These are phyloP conservation scores for Brachycybe producta DNA, from an alignment of 2,888 invertebrate species.

Conservation along the genomic window DNA sequence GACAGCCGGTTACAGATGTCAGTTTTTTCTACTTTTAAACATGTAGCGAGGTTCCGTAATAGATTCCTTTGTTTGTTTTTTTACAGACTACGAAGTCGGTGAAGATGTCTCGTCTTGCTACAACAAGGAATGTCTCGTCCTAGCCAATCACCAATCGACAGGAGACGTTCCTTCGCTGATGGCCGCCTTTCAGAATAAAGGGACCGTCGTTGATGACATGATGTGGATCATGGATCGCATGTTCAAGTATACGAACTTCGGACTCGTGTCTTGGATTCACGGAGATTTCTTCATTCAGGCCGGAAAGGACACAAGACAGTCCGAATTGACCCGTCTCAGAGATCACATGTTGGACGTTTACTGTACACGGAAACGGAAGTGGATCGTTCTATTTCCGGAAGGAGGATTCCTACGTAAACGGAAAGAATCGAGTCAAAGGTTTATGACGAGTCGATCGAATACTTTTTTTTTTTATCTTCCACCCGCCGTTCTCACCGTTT, in stretches of 20 bases:
- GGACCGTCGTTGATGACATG: conserved; percentile 59
- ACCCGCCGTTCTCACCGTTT: too few species aligned
- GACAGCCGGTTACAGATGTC: conserved; percentile 80
- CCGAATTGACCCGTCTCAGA: conserved; percentile 55
- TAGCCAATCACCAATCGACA: conserved; percentile 90
- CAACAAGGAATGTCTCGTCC: conserved; percentile 55
- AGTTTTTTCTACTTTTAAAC: conserved; percentile 36
- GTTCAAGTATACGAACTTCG: conserved; percentile 92
- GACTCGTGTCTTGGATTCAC: conserved; percentile 75
- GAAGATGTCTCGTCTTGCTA: conserved; percentile 51
- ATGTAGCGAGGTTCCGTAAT: too few species aligned
- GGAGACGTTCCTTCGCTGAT: conserved; percentile 89
- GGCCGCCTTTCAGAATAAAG: conserved; percentile 66
- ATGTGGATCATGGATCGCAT: conserved; percentile 96
- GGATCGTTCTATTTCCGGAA: conserved; percentile 88
- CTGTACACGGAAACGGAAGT: conserved; percentile 56
- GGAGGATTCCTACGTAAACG: conserved; percentile 87
- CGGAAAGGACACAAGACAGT: conserved; percentile 61
- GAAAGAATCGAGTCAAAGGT: conserved; percentile 70
- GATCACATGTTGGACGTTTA: conserved; percentile 60
- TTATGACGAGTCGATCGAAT: conserved; percentile 19
- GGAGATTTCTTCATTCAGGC: conserved; percentile 92
- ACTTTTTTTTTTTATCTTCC: conserved; percentile 1
- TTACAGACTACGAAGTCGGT: conserved; percentile 63
- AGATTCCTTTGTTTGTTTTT: conserved; percentile 2